Base-by-base conservation (phyloP, 2,888 invertebrate species). In the Eugnorisma glareosa region DNA sequence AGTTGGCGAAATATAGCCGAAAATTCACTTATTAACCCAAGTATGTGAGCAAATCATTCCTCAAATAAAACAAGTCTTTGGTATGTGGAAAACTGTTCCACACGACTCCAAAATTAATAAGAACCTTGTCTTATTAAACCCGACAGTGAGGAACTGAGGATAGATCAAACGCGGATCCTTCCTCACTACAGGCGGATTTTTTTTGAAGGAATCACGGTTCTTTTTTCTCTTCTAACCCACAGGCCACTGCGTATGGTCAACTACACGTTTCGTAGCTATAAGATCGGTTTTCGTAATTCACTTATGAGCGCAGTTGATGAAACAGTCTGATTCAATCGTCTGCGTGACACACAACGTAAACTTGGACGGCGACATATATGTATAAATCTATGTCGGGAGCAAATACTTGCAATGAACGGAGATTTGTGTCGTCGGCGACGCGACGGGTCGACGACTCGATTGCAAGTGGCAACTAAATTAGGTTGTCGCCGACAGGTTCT, bases 331-430 rank as follows among this genome's bases (percentile, higher is more conserved):
- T 35, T 31, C 15, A 45, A 24, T 18, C n/a, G n/a, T 57, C 45
- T 54, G 31, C n/a, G 40, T 51, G 13, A 64, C 40, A 43, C 59
- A 61, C 13, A 54, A 28, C n/a, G 24, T n/a, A n/a, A n/a, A n/a
- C n/a, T n/a, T n/a, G n/a, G n/a, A n/a, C n/a, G n/a, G n/a, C n/a
- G n/a, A n/a, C n/a, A n/a, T n/a, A n/a, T n/a, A 15, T 28, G 24
- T n/a, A 43, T 75, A 73, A 66, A 51, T 68, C 67, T 15, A 31
- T 11, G 45, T 59, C 67, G 40, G 11, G 18, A 31, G 54, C 51
- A 61, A 75, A 81, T 67, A 70, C n/a, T 69, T 40, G 63, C 67
- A 64, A 18, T 67, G 54, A 75, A 35, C 82, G 64, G 54, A 70
- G 79, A 57, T 70, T 70, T 35, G 51, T 68, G 31, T 43, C 43